These are phyloP conservation scores for Anoncus sp. DNA, from an alignment of 2,888 invertebrate species.

Conservation along the genomic window DNA sequence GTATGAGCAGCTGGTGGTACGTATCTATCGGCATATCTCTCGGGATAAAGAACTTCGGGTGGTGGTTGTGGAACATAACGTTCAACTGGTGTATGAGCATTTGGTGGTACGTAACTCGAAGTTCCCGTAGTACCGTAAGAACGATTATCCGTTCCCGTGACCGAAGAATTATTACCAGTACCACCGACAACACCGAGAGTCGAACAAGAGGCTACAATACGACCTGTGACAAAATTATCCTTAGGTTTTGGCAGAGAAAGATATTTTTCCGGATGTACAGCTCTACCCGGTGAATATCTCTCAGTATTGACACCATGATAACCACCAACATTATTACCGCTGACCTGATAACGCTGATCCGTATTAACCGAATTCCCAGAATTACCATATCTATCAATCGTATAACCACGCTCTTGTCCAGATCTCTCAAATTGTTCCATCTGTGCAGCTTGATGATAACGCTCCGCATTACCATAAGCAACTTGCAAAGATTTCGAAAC, in stretches of 20 bases:
- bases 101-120: slow-evolving; percentile 86
- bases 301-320: slow-evolving; percentile 75
- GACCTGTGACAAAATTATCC: slow-evolving; percentile 77
- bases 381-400: slow-evolving; percentile 61
- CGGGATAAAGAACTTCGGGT: slow-evolving; percentile 80
- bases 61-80: slow-evolving; percentile 87
- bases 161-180: slow-evolving; percentile 61
- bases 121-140: slow-evolving; percentile 72
- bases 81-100: slow-evolving; percentile 90
- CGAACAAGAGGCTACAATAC: slow-evolving; percentile 73
- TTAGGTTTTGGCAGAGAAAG: slow-evolving; percentile 80
- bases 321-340: slow-evolving; percentile 69
- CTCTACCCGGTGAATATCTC: slow-evolving; percentile 78
- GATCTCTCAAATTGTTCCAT: slow-evolving; percentile 73
- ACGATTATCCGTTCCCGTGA: slow-evolving; percentile 73
- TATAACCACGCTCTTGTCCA: slow-evolving; percentile 67
- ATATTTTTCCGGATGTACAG: slow-evolving; percentile 76
- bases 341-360: slow-evolving; percentile 49
- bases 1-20: slow-evolving; percentile 89
- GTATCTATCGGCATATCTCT: slow-evolving; percentile 84
- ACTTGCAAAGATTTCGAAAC: slow-evolving; percentile 78
- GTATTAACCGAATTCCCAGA: slow-evolving; percentile 25
- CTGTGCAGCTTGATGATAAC: slow-evolving; percentile 63
- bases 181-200: slow-evolving; percentile 57
- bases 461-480: slow-evolving; percentile 70